phyloP scores from a whole-genome alignment of 2,113 vertebrate genomes.

The Hirundichthys speculiger region DNA sequence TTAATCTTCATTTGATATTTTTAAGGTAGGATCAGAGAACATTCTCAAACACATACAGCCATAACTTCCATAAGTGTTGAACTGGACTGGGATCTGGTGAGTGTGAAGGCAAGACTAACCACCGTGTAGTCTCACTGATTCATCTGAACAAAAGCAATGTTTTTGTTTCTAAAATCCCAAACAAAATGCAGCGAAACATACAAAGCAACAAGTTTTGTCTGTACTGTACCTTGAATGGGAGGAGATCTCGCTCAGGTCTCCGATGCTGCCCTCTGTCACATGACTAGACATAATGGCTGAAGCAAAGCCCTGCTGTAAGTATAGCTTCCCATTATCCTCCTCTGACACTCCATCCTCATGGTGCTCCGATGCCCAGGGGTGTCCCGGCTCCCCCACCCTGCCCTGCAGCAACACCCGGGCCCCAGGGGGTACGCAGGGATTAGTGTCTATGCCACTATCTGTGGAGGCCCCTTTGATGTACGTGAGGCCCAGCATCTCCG shows the following conservation, averaged over 20 bases:
- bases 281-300: slow-evolving; percentile 80
- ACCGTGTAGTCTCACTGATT: too few species aligned
- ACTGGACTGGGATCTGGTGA: too few species aligned
- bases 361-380: slow-evolving; percentile 81
- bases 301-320: slow-evolving; percentile 83
- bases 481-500: slow-evolving; percentile 90
- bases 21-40: neutral
- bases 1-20: neutral
- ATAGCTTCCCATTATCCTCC: slow-evolving; percentile 86
- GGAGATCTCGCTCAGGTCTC: slow-evolving; percentile 91
- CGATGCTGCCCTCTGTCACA: slow-evolving; percentile 86
- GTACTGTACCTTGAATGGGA: slow-evolving; percentile 90
- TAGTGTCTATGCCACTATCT: slow-evolving; percentile 94
- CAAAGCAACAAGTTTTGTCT: neutral
- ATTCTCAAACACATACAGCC: neutral
- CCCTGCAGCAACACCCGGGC: slow-evolving; percentile 83
- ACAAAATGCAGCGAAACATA: too few species aligned
- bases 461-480: slow-evolving; percentile 96
- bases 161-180: too few species aligned
- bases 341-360: slow-evolving; percentile 77
- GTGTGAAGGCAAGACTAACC: too few species aligned
- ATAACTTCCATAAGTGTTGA: too few species aligned
- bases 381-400: slow-evolving; percentile 78
- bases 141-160: neutral
- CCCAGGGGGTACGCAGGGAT: slow-evolving; percentile 86